Percentiles rank a stretch among this genome's conserved stretches.
phyloP scores from a whole-genome alignment of 2,797 vertebrate species.

The Tinamus major region DNA sequence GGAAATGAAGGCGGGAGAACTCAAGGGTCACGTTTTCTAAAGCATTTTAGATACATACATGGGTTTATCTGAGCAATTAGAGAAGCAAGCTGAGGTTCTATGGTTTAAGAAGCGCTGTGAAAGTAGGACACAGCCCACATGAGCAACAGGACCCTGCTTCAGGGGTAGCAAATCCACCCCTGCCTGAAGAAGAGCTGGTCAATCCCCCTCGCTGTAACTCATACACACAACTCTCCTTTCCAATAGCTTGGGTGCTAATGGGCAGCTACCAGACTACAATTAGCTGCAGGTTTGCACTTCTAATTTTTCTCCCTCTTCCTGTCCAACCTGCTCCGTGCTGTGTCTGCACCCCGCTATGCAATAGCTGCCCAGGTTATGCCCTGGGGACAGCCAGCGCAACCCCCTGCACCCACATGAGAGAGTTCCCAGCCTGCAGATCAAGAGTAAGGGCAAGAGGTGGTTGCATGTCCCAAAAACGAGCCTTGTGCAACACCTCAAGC shows the following conservation, averaged over 20 bases:
- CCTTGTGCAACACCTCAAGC: rapidly evolving
- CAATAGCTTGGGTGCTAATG: background rate
- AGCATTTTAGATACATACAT: background rate
- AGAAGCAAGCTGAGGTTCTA: background rate
- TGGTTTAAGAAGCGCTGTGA: rapidly evolving
- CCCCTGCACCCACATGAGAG: rapidly evolving
- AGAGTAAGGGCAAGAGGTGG: background rate
- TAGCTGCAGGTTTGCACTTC: rapidly evolving
- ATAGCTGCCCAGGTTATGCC: rapidly evolving
- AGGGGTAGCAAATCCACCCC: background rate
- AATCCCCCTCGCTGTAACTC: background rate
- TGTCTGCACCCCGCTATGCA: background rate
- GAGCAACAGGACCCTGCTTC: background rate
- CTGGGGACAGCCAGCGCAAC: background rate
- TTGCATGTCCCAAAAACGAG: background rate
- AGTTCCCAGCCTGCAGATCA: background rate
- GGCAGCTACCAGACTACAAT: background rate
- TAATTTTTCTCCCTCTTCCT: background rate
- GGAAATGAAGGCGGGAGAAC: constrained; percentile 13
- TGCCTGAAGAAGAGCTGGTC: background rate
- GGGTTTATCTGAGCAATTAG: background rate
- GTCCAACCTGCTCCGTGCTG: background rate
- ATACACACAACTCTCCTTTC: background rate
- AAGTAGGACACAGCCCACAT: background rate
- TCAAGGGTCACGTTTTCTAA: background rate